A percentile compares a stretch with the other conserved stretches of the same genome.
Conservation (phyloP, 2,797 vertebrate species). For the Thamnophis elegans region DNA sequence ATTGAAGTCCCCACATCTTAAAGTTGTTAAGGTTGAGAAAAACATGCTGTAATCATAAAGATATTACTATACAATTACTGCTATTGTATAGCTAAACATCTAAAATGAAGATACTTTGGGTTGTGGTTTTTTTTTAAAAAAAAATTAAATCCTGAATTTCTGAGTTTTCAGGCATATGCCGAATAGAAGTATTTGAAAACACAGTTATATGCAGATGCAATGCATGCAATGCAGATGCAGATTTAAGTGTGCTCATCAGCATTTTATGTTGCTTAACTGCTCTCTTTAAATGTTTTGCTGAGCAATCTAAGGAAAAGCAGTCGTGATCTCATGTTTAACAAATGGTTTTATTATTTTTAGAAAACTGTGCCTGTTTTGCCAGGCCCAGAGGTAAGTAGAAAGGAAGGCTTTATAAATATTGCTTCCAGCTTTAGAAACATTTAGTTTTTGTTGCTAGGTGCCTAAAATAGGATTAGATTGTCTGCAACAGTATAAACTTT, state of each 20-base stretch:
- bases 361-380: slow-evolving; percentile 30
- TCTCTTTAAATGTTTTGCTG: not conserved
- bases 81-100: not conserved
- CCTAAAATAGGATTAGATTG: not conserved
- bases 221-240: not conserved
- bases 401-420: not conserved
- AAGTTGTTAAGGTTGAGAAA: not conserved
- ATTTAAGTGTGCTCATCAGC: not conserved
- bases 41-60: not conserved
- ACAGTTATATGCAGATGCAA: not conserved
- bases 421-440: not conserved
- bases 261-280: not conserved
- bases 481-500: not conserved
- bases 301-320: not conserved
- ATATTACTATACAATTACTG: not conserved
- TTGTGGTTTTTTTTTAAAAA: not conserved
- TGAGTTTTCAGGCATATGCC: not conserved
- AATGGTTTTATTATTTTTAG: slow-evolving; percentile 34
- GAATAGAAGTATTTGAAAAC: not conserved
- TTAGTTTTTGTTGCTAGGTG: not conserved
- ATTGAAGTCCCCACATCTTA: not conserved
- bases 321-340: accelerated
- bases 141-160: not conserved
- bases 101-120: not conserved
- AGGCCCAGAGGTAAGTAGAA: slow-evolving; percentile 61